Conservation (phyloP, 2,888 invertebrate species). For the Drosophila rubida region DNA sequence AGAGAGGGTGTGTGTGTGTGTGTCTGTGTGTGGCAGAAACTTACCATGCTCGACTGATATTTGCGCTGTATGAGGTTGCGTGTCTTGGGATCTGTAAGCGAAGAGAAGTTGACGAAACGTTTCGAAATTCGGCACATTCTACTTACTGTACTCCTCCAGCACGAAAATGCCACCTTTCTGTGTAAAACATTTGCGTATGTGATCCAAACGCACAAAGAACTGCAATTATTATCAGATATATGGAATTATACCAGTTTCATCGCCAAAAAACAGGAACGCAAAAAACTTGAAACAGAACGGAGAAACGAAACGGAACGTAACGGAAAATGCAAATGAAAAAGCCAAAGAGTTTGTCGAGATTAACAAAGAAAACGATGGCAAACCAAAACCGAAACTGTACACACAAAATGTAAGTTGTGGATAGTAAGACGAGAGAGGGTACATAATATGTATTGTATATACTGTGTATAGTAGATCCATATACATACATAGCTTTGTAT, state of each 20-base stretch:
- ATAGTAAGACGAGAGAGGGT: slow-evolving; percentile 13
- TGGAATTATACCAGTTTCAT: slow-evolving; percentile 31
- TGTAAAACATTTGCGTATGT: slow-evolving; percentile 99
- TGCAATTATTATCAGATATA: slow-evolving; percentile 87
- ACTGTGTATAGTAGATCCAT: slow-evolving; percentile 4
- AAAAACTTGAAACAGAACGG: slow-evolving; percentile 5
- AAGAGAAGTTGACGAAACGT: not conserved
- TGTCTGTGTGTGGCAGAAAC: slow-evolving; percentile 82
- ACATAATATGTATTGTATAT: slow-evolving; percentile 5
- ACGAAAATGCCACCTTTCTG: slow-evolving; percentile 99
- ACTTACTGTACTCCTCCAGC: slow-evolving; percentile 99
- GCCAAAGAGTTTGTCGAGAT: slow-evolving; percentile 1
- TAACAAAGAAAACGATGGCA: slow-evolving; percentile 9
- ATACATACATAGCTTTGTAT: slow-evolving; percentile 1
- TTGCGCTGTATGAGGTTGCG: slow-evolving; percentile 97
- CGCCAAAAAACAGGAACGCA: slow-evolving; percentile 21
- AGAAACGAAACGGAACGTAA: slow-evolving; percentile 31
- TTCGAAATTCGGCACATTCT: slow-evolving; percentile 2
- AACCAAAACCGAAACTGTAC: slow-evolving; percentile 12
- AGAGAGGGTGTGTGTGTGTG: not conserved
- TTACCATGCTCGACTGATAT: slow-evolving; percentile 99
- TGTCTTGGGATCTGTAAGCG: slow-evolving; percentile 96
- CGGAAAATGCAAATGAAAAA: slow-evolving; percentile 40
- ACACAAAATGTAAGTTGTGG: slow-evolving; percentile 27
- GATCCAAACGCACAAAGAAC: slow-evolving; percentile 99